Evolutionary conservation across 1,140 invertebrate species (phyloP).

Genomic region (Trinorchestia longiramus): DNA sequence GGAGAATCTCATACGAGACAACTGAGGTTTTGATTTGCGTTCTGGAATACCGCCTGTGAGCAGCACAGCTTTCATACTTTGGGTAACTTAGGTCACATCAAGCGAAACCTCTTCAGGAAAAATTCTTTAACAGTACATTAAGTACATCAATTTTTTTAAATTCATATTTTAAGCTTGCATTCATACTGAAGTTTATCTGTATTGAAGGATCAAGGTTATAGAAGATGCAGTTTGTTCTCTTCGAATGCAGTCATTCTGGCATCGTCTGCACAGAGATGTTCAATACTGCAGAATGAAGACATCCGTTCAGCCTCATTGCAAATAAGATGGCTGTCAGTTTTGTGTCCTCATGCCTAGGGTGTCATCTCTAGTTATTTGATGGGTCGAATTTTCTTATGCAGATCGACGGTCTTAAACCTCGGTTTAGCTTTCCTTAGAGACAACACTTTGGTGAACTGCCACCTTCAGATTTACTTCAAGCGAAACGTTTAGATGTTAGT

Average conservation of each 20-base stretch:
- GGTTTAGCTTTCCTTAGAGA: neutral
- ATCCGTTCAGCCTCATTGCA: neutral
- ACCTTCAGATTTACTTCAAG: neutral
- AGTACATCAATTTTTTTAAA: too few relatives aligned
- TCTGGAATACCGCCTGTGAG: too few relatives aligned
- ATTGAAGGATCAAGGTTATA: neutral
- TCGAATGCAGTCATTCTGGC: neutral
- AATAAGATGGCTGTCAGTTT: slow-evolving; percentile 43
- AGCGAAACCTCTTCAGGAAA: too few relatives aligned
- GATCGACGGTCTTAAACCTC: neutral
- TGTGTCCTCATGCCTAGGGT: neutral
- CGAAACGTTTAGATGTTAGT: neutral
- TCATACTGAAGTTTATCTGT: neutral
- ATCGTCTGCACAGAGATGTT: neutral
- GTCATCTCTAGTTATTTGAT: slow-evolving; percentile 10
- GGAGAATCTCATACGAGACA: too few relatives aligned
- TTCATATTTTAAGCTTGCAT: too few relatives aligned
- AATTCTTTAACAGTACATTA: too few relatives aligned
- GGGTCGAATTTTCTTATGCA: slow-evolving; percentile 34
- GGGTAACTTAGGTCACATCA: too few relatives aligned
- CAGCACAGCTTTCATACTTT: too few relatives aligned
- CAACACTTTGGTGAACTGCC: neutral
- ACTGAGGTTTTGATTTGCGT: too few relatives aligned
- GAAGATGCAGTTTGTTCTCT: neutral
- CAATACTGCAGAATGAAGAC: neutral